A percentile compares a stretch with the other conserved stretches of the same genome.
phyloP scores from a whole-genome alignment of 2,113 vertebrate species.

The Scomber japonicus region DNA sequence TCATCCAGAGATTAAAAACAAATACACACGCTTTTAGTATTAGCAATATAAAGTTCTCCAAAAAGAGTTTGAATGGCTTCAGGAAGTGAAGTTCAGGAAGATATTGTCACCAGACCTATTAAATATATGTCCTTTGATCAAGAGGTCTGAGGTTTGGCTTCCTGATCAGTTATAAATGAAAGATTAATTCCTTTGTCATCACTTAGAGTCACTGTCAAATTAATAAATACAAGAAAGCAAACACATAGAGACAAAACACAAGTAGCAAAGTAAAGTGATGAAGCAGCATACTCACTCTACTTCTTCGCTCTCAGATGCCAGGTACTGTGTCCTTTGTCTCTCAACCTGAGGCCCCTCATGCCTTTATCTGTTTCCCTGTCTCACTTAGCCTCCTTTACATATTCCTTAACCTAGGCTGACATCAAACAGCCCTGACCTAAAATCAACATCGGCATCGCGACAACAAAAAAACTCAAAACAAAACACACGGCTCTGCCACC shows the following conservation, averaged over 20 bases:
- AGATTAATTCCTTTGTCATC: background rate
- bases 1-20: background rate
- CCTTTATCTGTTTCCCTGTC: conserved; percentile 24
- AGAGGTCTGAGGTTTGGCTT: background rate
- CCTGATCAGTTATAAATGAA: background rate
- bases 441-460: conserved; percentile 45
- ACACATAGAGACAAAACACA: background rate
- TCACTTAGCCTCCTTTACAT: conserved; percentile 50
- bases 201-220: background rate
- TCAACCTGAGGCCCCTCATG: conserved; percentile 57
- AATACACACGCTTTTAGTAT: background rate
- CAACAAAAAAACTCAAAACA: conserved; percentile 51
- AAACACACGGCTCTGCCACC: conserved; percentile 31
- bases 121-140: background rate
- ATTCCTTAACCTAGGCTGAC: conserved; percentile 55
- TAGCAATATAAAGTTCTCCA: background rate
- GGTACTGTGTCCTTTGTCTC: conserved; percentile 60
- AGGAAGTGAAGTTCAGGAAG: background rate
- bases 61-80: background rate
- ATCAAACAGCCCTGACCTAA: conserved; percentile 60
- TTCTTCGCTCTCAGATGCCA: conserved; percentile 48
- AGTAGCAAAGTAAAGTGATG: conserved; percentile 36
- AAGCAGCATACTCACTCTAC: conserved; percentile 71
- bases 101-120: background rate
- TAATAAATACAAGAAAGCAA: background rate